phyloP scores from a whole-genome alignment of 1,140 invertebrate genomes.

The Drosophila pruinosa region DNA sequence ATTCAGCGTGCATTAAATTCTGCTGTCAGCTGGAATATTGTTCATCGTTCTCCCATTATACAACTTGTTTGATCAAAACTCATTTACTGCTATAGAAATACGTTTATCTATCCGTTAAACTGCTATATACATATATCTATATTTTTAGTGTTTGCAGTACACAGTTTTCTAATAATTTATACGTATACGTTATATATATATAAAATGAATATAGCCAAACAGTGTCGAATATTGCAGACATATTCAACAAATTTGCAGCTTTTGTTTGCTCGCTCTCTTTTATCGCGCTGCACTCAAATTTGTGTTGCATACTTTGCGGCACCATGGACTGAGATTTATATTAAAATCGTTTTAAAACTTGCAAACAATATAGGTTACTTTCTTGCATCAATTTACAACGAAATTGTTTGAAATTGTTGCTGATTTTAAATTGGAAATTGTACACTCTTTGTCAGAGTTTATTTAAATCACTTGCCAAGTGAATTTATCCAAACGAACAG shows the following conservation, averaged over 20 bases:
- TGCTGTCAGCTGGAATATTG: background rate
- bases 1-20: background rate
- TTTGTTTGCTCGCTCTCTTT: background rate
- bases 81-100: background rate
- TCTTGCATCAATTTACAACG: background rate
- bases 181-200: background rate
- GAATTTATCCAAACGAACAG: background rate
- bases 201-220: slow-evolving; percentile 1
- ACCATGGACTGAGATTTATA: background rate
- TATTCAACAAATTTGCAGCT: slow-evolving; percentile 16
- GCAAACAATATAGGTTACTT: background rate
- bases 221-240: slow-evolving; percentile 4
- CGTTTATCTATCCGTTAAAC: background rate
- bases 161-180: slow-evolving; percentile 1
- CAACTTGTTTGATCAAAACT: slow-evolving; percentile 9
- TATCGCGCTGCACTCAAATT: background rate
- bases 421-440: background rate
- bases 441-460: background rate
- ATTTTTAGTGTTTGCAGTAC: background rate
- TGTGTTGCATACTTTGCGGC: slow-evolving; percentile 32
- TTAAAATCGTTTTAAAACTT: slow-evolving; percentile 13
- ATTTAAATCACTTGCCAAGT: no score
- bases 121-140: background rate
- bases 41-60: background rate
- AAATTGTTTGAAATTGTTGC: background rate